Evolutionary conservation across 1,140 invertebrate species (phyloP).

Genomic region (Euura saliciscinereae): DNA sequence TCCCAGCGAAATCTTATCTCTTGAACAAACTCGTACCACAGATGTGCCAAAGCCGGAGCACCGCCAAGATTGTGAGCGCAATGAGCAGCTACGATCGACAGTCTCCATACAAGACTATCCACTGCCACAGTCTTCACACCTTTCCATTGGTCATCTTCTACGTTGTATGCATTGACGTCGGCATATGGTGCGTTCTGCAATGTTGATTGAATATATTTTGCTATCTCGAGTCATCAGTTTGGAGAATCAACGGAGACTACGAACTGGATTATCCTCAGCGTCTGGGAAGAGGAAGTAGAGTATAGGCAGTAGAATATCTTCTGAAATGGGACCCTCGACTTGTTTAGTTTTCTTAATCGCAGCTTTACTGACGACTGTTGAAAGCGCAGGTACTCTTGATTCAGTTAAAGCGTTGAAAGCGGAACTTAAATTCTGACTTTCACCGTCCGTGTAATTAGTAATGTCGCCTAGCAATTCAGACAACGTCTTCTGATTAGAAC

Average conservation of each 20-base stretch:
- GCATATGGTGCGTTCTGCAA: slow-evolving; percentile 52
- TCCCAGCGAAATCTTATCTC: slow-evolving; percentile 93
- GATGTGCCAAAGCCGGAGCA: slow-evolving; percentile 78
- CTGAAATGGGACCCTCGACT: slow-evolving; percentile 74
- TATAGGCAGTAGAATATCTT: slow-evolving; percentile 77
- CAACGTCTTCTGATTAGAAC: slow-evolving; percentile 54
- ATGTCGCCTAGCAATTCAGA: slow-evolving; percentile 66
- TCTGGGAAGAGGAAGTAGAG: slow-evolving; percentile 90
- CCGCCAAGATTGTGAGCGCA: slow-evolving; percentile 82
- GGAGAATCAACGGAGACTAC: slow-evolving; percentile 19
- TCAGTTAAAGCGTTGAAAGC: slow-evolving; percentile 63
- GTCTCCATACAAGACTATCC: slow-evolving; percentile 82
- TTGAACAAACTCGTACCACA: slow-evolving; percentile 92
- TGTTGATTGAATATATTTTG: too few species aligned
- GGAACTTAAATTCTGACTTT: slow-evolving; percentile 50
- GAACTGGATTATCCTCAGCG: slow-evolving; percentile 71
- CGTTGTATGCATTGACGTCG: slow-evolving; percentile 34
- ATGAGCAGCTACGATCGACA: slow-evolving; percentile 82
- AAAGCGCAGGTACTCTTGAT: slow-evolving; percentile 64
- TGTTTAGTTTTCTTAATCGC: slow-evolving; percentile 56
- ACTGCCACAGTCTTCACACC: slow-evolving; percentile 77
- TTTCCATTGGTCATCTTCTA: slow-evolving; percentile 51
- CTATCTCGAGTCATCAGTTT: neutral
- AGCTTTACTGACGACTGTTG: slow-evolving; percentile 56
- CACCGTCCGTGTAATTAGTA: slow-evolving; percentile 43